These are phyloP conservation scores for Arenicola marina DNA, from an alignment of 2,888 invertebrate genomes.

Conservation along the genomic window DNA sequence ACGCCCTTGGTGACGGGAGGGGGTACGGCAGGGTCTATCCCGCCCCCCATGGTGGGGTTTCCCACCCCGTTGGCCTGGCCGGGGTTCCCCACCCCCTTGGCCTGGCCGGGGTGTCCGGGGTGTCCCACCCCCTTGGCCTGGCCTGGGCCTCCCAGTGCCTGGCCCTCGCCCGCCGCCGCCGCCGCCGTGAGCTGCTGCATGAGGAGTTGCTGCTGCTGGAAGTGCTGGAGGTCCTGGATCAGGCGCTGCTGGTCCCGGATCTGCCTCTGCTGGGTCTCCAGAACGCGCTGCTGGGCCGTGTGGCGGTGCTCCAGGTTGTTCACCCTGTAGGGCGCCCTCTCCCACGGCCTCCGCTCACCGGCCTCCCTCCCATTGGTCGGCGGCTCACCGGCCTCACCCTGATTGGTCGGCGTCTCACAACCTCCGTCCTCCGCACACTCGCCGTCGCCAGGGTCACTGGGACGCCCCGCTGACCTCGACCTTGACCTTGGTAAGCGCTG, in stretches of 20 bases:
- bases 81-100: no score
- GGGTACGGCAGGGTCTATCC: no score
- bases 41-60: no score
- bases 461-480: no score
- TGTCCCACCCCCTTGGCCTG: background rate
- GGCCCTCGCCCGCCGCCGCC: conserved; percentile 42
- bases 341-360: conserved; percentile 10
- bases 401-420: no score
- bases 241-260: conserved; percentile 42
- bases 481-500: background rate
- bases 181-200: conserved; percentile 34
- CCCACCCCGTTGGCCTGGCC: no score
- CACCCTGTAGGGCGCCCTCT: conserved; percentile 8
- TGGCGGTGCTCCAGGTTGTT: conserved; percentile 36
- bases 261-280: conserved; percentile 52
- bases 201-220: conserved; percentile 34
- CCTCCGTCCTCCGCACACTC: no score
- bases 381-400: no score
- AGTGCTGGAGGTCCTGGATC: conserved; percentile 37
- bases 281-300: conserved; percentile 53
- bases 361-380: no score
- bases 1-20: no score
- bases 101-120: background rate
- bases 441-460: no score
- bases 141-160: no score